Evolutionary conservation across 2,113 vertebrate species (phyloP).

Genomic region (Chauna torquata): DNA sequence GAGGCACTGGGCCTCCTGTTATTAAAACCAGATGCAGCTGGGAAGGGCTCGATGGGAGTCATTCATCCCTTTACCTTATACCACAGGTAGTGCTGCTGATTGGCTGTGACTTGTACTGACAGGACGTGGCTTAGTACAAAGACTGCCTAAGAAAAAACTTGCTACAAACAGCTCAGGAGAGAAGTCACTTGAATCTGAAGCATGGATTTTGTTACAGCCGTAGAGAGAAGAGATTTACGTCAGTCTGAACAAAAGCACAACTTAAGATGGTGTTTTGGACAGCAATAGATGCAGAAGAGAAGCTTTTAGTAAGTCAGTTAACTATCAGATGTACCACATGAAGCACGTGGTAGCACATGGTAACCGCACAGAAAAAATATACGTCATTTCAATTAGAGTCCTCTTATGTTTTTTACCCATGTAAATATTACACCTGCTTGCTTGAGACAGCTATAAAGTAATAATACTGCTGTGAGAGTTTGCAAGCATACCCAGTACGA

Average conservation of each 20-base stretch:
- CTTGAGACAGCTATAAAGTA: neutral
- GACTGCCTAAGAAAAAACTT: neutral
- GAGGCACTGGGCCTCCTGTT: neutral
- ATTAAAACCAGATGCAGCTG: neutral
- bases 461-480: neutral
- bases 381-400: neutral
- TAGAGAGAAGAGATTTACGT: neutral
- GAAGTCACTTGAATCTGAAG: neutral
- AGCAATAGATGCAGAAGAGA: neutral
- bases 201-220: neutral
- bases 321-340: neutral
- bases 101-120: neutral
- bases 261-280: neutral
- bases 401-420: neutral
- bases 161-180: neutral
- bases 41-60: neutral
- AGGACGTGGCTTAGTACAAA: neutral
- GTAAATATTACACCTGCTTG: neutral
- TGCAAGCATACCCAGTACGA: rapidly evolving
- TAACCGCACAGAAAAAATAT: neutral
- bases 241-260: neutral
- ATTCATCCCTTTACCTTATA: neutral
- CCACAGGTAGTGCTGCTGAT: neutral
- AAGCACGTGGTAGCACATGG: neutral
- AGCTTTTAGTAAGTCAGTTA: neutral